Conservation (phyloP, 2,888 invertebrate genomes). For the Orgyia antiqua region DNA sequence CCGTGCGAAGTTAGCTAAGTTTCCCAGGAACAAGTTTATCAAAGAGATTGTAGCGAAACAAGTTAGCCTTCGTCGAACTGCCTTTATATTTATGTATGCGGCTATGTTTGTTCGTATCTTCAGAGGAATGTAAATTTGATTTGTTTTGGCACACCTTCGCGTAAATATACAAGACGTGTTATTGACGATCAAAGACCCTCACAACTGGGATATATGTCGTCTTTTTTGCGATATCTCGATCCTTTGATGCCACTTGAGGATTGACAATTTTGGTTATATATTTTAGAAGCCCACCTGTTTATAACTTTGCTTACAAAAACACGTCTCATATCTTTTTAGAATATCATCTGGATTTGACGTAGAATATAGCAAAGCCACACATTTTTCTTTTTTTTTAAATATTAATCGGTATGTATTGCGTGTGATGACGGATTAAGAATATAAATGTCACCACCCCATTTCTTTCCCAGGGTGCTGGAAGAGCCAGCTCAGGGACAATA, state of each 20-base stretch:
- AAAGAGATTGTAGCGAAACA: slow-evolving; percentile 57
- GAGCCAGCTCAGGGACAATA: too few relatives aligned
- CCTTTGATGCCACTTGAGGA: slow-evolving; percentile 15
- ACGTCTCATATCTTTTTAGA: too few relatives aligned
- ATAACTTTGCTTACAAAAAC: too few relatives aligned
- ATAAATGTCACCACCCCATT: too few relatives aligned
- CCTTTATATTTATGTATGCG: slow-evolving; percentile 21
- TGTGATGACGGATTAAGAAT: too few relatives aligned
- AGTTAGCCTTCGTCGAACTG: slow-evolving; percentile 52
- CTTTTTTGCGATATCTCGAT: slow-evolving; percentile 12
- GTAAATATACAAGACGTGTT: slow-evolving; percentile 16
- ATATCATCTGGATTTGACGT: too few relatives aligned
- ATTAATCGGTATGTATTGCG: too few relatives aligned
- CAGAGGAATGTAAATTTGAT: slow-evolving; percentile 27
- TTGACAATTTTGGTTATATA: slow-evolving; percentile 8
- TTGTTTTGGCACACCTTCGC: slow-evolving; percentile 22
- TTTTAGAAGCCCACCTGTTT: background rate
- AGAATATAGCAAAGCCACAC: too few relatives aligned
- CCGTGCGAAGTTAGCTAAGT: slow-evolving; percentile 54
- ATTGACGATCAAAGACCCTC: slow-evolving; percentile 24
- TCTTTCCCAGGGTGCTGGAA: too few relatives aligned
- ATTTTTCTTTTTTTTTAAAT: background rate
- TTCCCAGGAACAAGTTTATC: slow-evolving; percentile 47
- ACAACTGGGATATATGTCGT: slow-evolving; percentile 7
- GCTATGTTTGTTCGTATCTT: slow-evolving; percentile 26